Base-by-base conservation (phyloP, 1,140 invertebrate genomes). In the Drosophila saltans region DNA sequence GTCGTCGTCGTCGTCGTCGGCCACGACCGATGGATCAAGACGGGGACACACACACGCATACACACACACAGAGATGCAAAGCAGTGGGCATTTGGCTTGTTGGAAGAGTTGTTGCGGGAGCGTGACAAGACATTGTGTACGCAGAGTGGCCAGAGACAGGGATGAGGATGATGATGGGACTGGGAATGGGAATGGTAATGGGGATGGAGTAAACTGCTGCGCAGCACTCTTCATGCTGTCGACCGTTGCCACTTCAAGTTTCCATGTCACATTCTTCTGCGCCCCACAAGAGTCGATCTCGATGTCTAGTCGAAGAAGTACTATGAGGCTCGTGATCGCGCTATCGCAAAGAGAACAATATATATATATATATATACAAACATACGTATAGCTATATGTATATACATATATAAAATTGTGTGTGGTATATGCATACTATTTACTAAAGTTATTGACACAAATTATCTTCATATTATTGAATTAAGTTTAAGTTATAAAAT, bases 231-330 rank as follows among this genome's bases (percentile, higher is more conserved):
- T 78, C 75, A 72, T 69, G 69, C 66, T 62, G 72, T 76, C 66
- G 69, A 59, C 75, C 69, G 66, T 60, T 72, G 78, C 75, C 71
- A 86, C 82, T 85, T 85, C 40, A 85, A 73, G 77, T 81, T 78
- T 65, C 61, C 81, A 86, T 85, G 79, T 86, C 82, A 86, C 82
- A 85, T 85, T 85, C 82, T 81, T 73, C 59, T 72, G 75, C 62
- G 66, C 60, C 75, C 64, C 75, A 69, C 68, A 70, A 80, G 75
- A 67, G 63, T n/a, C 73, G 73, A 80, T 75, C 78, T 76, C 68
- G 67, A 61, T 73, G 74, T 73, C 78, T 77, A 80, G 70, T 64
- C 45, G 36, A 52, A 30, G 30, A 28, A 63, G 66, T 48, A 67
- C 69, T 75, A 60, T 43, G 56, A 26, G 28, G 68, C 64, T 75